These are phyloP conservation scores for Harpalus rufipes DNA, from an alignment of 2,888 invertebrate genomes.

Conservation along the genomic window DNA sequence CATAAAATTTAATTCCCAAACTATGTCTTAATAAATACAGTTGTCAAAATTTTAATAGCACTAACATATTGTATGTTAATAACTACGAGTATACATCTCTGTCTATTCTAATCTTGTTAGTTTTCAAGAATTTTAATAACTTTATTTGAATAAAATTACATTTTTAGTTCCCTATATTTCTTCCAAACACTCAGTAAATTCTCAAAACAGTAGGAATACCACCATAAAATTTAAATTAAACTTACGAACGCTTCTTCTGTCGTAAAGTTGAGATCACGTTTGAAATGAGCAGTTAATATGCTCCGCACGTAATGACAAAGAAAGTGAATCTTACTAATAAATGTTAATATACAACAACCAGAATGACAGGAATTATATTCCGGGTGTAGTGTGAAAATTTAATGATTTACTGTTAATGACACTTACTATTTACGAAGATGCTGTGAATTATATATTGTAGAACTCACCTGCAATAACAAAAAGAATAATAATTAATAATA, in stretches of 20 bases:
- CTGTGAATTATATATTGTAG: neutral
- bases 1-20: neutral
- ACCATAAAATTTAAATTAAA: constrained; percentile 28
- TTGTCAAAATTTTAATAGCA: neutral
- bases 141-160: constrained; percentile 4
- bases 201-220: constrained; percentile 34
- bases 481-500: neutral
- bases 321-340: constrained; percentile 41
- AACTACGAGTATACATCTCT: neutral
- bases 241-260: neutral
- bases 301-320: neutral
- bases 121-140: constrained; percentile 1
- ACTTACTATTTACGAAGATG: neutral
- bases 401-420: neutral
- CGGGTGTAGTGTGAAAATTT: neutral
- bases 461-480: constrained; percentile 19
- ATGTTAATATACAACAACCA: constrained; percentile 19
- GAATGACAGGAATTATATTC: neutral
- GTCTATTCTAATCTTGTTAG: neutral
- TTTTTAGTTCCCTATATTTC: neutral
- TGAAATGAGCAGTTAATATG: constrained; percentile 26
- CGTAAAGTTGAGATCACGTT: constrained; percentile 30
- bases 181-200: constrained; percentile 5
- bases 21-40: neutral
- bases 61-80: neutral